phyloP scores from a whole-genome alignment of 1,140 invertebrate genomes.

The Holotrichia oblita region DNA sequence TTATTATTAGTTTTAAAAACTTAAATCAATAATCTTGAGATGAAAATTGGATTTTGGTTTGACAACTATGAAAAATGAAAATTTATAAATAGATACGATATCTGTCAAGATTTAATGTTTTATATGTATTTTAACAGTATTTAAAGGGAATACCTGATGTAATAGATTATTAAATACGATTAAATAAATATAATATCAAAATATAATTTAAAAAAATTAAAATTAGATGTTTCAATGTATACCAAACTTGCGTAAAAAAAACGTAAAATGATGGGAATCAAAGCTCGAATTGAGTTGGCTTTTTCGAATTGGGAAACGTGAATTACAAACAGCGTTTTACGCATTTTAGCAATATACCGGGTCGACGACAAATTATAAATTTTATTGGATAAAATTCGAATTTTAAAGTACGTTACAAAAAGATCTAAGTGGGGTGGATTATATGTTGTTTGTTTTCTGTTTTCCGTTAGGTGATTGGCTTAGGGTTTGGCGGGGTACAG shows the following conservation, averaged over 20 bases:
- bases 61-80: neutral
- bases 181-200: neutral
- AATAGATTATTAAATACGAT: neutral
- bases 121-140: too few relatives aligned
- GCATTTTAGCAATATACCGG: neutral
- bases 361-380: slow-evolving; percentile 12
- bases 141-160: neutral
- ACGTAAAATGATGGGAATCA: neutral
- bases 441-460: slow-evolving; percentile 41
- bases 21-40: neutral
- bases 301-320: neutral
- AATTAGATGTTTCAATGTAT: neutral
- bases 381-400: slow-evolving; percentile 28
- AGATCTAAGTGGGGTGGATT: slow-evolving; percentile 33
- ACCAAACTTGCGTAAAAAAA: neutral
- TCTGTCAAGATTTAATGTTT: too few relatives aligned
- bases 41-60: neutral
- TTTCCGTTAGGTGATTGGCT: slow-evolving; percentile 33
- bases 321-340: neutral
- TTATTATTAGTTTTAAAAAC: neutral
- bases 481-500: slow-evolving; percentile 35
- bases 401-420: slow-evolving; percentile 34
- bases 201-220: neutral
- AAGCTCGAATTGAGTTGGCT: neutral
- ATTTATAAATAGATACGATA: too few relatives aligned